These are phyloP conservation scores for Labroides dimidiatus DNA, from an alignment of 2,797 vertebrate species.

Conservation along the genomic window DNA sequence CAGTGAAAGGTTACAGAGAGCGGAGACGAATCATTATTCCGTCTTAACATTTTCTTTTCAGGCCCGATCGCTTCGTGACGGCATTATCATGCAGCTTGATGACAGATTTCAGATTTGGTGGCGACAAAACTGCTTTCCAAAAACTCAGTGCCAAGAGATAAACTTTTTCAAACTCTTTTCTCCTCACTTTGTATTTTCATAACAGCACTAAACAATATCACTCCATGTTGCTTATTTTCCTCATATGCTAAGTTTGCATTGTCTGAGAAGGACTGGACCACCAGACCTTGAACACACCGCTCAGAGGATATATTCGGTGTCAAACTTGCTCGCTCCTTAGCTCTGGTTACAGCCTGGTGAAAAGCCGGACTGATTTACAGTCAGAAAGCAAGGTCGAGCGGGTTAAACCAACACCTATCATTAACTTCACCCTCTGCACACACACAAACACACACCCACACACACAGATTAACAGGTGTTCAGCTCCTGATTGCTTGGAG, in stretches of 20 bases:
- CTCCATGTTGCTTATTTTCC: too few relatives aligned
- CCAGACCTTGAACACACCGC: slow-evolving; percentile 27
- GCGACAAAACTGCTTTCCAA: too few relatives aligned
- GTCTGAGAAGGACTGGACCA: not conserved
- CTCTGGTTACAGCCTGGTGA: slow-evolving; percentile 74
- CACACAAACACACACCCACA: slow-evolving; percentile 34
- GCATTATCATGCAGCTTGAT: too few relatives aligned
- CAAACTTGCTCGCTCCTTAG: slow-evolving; percentile 44
- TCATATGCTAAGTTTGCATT: not conserved
- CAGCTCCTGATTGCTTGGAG: slow-evolving; percentile 34
- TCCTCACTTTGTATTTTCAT: too few relatives aligned
- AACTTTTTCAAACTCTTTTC: too few relatives aligned
- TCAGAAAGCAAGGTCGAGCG: slow-evolving; percentile 53
- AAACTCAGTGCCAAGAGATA: too few relatives aligned
- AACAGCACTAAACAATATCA: too few relatives aligned
- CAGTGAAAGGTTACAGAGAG: slow-evolving; percentile 19
- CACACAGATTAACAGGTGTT: slow-evolving; percentile 65
- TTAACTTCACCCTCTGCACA: slow-evolving; percentile 32
- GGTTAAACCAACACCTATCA: slow-evolving; percentile 69
- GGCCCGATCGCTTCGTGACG: too few relatives aligned
- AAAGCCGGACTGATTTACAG: slow-evolving; percentile 79
- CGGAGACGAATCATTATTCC: slow-evolving; percentile 1
- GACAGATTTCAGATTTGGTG: too few relatives aligned
- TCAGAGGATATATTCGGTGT: slow-evolving; percentile 48
- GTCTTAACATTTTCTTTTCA: not conserved